Conservation (phyloP, 2,113 vertebrate species). For the Ceuthmochares aereus region DNA sequence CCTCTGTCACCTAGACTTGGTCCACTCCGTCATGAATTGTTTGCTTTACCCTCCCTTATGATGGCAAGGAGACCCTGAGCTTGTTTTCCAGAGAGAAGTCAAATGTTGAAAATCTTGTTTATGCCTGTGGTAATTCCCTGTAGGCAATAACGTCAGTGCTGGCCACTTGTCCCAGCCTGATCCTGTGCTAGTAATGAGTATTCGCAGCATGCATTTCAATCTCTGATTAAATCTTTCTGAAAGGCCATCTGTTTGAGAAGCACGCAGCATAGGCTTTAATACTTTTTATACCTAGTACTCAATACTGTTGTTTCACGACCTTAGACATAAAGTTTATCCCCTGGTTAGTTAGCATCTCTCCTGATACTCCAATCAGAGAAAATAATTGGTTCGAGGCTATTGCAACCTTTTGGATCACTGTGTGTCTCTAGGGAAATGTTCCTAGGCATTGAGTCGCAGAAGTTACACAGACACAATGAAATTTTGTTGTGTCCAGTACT, state of each 20-base stretch:
- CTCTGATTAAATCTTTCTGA: conserved; percentile 73
- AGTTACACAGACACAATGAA: not conserved
- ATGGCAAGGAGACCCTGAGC: not conserved
- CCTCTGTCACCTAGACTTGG: not conserved
- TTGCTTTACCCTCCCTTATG: not conserved
- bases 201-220: conserved; percentile 70
- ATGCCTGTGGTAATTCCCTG: conserved; percentile 63
- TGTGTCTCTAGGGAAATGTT: not conserved
- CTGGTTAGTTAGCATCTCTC: conserved; percentile 6
- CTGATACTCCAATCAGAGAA: not conserved
- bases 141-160: conserved; percentile 65
- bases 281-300: conserved; percentile 49
- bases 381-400: not conserved
- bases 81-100: not conserved
- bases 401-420: not conserved
- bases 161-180: conserved; percentile 69
- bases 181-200: conserved; percentile 68
- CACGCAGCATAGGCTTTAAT: conserved; percentile 52
- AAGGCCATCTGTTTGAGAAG: conserved; percentile 71
- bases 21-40: not conserved
- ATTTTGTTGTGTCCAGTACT: not conserved
- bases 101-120: conserved; percentile 48
- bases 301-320: conserved; percentile 41
- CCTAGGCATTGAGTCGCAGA: not conserved
- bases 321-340: conserved; percentile 48